These are phyloP conservation scores for Gila orcuttii DNA, from an alignment of 2,113 vertebrate species.

Conservation along the genomic window DNA sequence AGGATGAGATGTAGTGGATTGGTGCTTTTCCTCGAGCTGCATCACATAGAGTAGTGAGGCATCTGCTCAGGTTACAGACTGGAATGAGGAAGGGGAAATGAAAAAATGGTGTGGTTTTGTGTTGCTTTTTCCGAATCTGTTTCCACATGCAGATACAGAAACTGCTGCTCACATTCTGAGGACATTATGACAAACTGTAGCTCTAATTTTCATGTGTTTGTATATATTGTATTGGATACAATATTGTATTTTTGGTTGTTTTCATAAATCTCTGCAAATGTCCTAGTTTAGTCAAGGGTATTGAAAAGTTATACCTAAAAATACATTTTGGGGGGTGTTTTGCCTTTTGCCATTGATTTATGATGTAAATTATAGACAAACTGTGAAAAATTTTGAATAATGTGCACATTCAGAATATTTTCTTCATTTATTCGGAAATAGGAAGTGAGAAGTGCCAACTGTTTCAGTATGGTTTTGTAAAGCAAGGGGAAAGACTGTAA, in stretches of 20 bases:
- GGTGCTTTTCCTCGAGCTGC: not conserved
- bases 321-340: not conserved
- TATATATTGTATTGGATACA: not conserved
- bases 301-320: not conserved
- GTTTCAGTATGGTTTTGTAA: constrained; percentile 31
- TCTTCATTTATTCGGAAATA: not conserved
- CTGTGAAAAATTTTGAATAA: not conserved
- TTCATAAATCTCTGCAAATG: no score
- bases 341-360: not conserved
- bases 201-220: not conserved
- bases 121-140: not conserved
- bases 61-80: not conserved
- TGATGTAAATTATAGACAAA: not conserved
- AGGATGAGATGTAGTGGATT: not conserved
- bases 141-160: not conserved
- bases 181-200: not conserved
- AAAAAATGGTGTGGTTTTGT: not conserved
- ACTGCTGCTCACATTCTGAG: not conserved
- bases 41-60: not conserved
- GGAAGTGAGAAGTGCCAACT: constrained; percentile 41
- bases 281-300: not conserved
- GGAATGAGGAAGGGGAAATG: constrained; percentile 18
- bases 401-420: not conserved
- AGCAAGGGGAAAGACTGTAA: constrained; percentile 47
- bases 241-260: not conserved